Percentiles rank a stretch among this genome's conserved stretches.
These are phyloP conservation scores for Loriculus beryllinus DNA, from an alignment of 2,797 vertebrate genomes.

Conservation along the genomic window DNA sequence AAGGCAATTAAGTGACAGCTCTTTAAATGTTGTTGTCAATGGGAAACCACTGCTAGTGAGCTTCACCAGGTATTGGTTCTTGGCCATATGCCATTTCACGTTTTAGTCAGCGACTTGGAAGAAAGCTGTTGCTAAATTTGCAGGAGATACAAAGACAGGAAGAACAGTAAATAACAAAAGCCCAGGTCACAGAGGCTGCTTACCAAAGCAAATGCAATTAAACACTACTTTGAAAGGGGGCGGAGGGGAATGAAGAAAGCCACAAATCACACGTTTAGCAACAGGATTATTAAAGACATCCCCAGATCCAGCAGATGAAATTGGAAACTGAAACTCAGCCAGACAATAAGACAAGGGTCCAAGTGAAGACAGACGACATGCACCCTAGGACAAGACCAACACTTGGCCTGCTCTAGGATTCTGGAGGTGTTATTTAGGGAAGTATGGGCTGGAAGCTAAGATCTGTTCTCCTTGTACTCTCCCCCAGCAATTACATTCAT, in stretches of 20 bases:
- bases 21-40: background rate
- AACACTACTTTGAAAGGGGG: background rate
- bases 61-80: background rate
- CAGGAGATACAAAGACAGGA: background rate
- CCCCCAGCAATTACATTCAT: background rate
- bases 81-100: background rate
- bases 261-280: background rate
- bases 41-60: background rate
- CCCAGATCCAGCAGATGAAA: background rate
- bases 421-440: background rate
- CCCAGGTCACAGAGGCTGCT: background rate
- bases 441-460: accelerated
- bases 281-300: constrained; percentile 12
- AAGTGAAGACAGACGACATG: background rate
- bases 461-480: background rate
- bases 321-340: background rate
- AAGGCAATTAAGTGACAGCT: background rate
- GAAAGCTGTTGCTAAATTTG: background rate
- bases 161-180: constrained; percentile 17
- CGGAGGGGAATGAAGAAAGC: background rate
- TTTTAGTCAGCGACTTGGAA: background rate
- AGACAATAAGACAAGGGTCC: background rate
- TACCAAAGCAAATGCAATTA: constrained; percentile 13
- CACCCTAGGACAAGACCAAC: background rate
- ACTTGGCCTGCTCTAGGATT: background rate